Percentiles rank a stretch among this genome's conserved stretches.
These are phyloP conservation scores for Platerodrilus igneus DNA, from an alignment of 2,888 invertebrate species.

Conservation along the genomic window DNA sequence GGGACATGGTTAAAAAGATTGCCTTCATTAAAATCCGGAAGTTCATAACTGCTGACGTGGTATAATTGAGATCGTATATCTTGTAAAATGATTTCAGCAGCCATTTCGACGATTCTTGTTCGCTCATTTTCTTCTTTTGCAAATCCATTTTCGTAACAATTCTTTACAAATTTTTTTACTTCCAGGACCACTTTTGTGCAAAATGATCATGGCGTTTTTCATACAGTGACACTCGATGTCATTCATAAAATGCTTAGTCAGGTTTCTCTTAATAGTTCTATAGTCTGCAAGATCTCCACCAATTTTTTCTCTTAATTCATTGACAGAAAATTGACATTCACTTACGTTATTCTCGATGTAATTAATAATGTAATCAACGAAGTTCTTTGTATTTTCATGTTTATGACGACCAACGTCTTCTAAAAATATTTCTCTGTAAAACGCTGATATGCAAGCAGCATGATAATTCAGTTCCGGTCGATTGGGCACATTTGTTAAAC, in stretches of 20 bases:
- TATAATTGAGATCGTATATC: slow-evolving; percentile 34
- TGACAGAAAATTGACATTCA: slow-evolving; percentile 30
- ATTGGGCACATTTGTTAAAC: slow-evolving; percentile 27
- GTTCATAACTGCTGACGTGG: slow-evolving; percentile 31
- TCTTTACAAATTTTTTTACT: slow-evolving; percentile 29
- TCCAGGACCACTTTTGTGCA: slow-evolving; percentile 32
- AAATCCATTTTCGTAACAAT: slow-evolving; percentile 34
- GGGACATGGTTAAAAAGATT: slow-evolving; percentile 31
- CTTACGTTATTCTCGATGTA: slow-evolving; percentile 28
- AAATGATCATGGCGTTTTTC: slow-evolving; percentile 31
- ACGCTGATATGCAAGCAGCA: slow-evolving; percentile 30
- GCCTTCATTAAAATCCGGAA: slow-evolving; percentile 26
- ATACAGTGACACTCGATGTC: slow-evolving; percentile 30
- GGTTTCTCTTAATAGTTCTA: slow-evolving; percentile 30
- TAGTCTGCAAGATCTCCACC: slow-evolving; percentile 28
- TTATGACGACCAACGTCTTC: slow-evolving; percentile 28
- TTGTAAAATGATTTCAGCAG: slow-evolving; percentile 35
- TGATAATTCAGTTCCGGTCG: slow-evolving; percentile 30
- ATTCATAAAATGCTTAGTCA: slow-evolving; percentile 32
- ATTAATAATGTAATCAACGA: slow-evolving; percentile 30
- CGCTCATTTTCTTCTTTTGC: slow-evolving; percentile 33
- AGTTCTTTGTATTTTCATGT: slow-evolving; percentile 29
- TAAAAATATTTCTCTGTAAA: slow-evolving; percentile 29
- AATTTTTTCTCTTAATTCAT: slow-evolving; percentile 29
- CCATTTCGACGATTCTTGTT: slow-evolving; percentile 34